Evolutionary conservation across 2,888 invertebrate genomes (phyloP).

Genomic region (Sinopyrophorus schimmeli): DNA sequence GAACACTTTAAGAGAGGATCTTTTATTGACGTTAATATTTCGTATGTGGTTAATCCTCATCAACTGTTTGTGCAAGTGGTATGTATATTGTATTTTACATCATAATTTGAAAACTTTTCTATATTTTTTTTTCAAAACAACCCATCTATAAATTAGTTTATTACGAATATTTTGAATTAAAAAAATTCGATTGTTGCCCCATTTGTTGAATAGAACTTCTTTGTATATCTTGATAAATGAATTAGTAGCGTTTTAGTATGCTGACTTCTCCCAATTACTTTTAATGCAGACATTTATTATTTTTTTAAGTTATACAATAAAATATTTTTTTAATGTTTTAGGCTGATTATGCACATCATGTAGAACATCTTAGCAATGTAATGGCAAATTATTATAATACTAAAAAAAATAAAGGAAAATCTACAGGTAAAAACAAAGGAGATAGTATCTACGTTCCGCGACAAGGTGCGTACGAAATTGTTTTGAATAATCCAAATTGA

Average conservation of each 20-base stretch:
- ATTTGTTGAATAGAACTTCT: background rate
- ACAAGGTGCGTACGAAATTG: conserved; percentile 37
- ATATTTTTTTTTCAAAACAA: no score
- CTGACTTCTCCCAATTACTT: no score
- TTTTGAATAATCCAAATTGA: background rate
- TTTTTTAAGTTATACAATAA: conserved; percentile 6
- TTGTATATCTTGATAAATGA: background rate
- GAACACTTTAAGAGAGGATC: conserved; percentile 50
- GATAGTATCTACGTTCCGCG: conserved; percentile 40
- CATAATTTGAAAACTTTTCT: no score
- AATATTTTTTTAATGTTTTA: conserved; percentile 25
- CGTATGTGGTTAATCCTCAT: conserved; percentile 65
- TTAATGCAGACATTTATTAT: no score
- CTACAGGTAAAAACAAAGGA: conserved; percentile 1
- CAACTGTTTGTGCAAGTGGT: conserved; percentile 69
- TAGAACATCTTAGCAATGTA: conserved; percentile 36
- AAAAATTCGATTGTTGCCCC: background rate
- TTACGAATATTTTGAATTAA: background rate
- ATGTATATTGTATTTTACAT: no score
- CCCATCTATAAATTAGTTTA: background rate
- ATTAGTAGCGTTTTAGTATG: no score
- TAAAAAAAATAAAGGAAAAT: conserved; percentile 15
- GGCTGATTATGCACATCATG: conserved; percentile 37
- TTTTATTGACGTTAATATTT: conserved; percentile 59
- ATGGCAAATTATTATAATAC: conserved; percentile 42